phyloP scores from a whole-genome alignment of 2,113 vertebrate genomes.

The Anser brachyrhynchus region DNA sequence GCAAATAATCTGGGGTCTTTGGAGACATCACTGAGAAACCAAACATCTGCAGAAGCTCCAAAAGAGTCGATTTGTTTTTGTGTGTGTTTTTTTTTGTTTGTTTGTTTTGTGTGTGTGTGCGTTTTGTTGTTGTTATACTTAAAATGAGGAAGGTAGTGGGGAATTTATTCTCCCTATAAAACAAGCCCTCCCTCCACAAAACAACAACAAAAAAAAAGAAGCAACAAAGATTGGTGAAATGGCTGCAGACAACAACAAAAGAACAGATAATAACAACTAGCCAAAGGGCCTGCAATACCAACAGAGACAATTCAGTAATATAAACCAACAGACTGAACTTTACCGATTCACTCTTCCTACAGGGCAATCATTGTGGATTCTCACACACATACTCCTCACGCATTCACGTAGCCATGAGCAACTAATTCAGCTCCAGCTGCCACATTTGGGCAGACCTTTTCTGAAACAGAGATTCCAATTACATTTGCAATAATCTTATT shows the following conservation, averaged over 20 bases:
- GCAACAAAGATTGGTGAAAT: neutral
- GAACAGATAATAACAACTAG: neutral
- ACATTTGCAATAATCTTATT: conserved; percentile 60
- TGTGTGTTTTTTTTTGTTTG: neutral
- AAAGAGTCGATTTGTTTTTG: neutral
- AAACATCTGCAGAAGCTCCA: neutral
- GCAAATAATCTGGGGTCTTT: neutral
- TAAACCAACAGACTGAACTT: neutral
- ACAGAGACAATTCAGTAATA: neutral
- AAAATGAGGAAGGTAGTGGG: neutral
- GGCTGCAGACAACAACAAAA: neutral
- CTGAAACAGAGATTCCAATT: conserved; percentile 49
- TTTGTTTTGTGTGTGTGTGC: too few species aligned
- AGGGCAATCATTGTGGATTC: neutral
- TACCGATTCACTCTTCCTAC: neutral
- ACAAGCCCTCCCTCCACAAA: neutral
- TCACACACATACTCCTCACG: neutral
- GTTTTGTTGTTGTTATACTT: neutral
- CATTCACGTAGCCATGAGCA: neutral
- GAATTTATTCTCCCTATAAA: neutral
- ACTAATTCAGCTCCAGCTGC: conserved; percentile 29
- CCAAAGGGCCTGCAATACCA: neutral
- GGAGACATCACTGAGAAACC: neutral
- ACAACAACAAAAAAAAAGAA: neutral
- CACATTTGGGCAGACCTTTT: neutral